A percentile compares a stretch with the other conserved stretches of the same genome.
These are phyloP conservation scores for Esperia sulphurella DNA, from an alignment of 2,888 invertebrate genomes.

Conservation along the genomic window DNA sequence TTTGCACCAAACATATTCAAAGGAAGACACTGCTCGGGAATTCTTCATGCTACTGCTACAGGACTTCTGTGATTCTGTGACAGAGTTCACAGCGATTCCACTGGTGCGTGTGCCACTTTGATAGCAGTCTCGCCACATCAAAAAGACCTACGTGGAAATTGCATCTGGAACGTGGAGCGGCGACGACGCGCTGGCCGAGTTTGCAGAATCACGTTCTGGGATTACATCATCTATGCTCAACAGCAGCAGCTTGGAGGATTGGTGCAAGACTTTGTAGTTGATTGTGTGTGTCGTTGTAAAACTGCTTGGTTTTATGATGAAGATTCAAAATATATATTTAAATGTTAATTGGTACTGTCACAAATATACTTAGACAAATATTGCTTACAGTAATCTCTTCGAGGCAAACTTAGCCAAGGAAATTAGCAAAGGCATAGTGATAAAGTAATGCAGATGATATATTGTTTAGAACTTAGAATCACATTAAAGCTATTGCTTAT, in stretches of 20 bases:
- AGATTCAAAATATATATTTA: no score
- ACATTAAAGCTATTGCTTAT: no score
- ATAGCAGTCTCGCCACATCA: background rate
- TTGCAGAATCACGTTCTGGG: constrained; percentile 2
- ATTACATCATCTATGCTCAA: background rate
- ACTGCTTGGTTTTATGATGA: no score
- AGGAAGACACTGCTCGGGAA: background rate
- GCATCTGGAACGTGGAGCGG: constrained; percentile 11
- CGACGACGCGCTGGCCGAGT: background rate
- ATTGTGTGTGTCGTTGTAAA: constrained; percentile 20
- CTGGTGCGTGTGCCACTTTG: background rate
- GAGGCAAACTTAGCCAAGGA: no score
- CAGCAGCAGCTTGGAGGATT: constrained; percentile 29
- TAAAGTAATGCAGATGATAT: no score
- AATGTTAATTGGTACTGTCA: no score
- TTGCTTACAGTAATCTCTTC: no score
- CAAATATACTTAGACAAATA: no score
- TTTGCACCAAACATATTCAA: constrained; percentile 55
- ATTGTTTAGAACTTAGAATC: no score
- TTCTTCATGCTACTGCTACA: background rate
- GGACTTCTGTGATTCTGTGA: constrained; percentile 5
- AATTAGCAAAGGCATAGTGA: no score
- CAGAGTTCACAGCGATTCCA: background rate
- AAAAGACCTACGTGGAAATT: constrained; percentile 8
- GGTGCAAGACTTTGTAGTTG: constrained; percentile 80